Base-by-base conservation (phyloP, 2,888 invertebrate species). In the Fabriciana adippe region DNA sequence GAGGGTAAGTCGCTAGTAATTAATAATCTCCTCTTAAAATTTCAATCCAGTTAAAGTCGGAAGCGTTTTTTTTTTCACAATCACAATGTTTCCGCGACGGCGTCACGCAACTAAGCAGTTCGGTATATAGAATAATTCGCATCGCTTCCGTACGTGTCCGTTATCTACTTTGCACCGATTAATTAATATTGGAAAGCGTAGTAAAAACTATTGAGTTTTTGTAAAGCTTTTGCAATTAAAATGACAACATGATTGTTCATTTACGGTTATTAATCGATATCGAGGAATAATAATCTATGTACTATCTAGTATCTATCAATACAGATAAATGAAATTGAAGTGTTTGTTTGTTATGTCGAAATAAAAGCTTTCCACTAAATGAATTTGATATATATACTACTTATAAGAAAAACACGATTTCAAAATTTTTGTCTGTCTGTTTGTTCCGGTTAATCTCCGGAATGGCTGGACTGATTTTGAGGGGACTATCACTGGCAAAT, bases 111-210 rank as follows among this genome's bases (percentile, higher is more conserved):
- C 60, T 67, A 45, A 5, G 61, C 62, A 55, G 62, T 57, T 69
- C 69, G 67, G 62, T 74, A 68, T 73, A 70, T 71, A 67, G 68
- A 71, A 73, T 74, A 72, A 73, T 71, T 75, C 72, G 73, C 68
- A 72, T 72, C 70, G 76, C 81, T 85, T 83, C 84, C 85, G 81
- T 79, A 79, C 79, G 76, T 79, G 81, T 78, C 79, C 80, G 77
- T 79, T 82, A 80, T 81, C 78, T 74, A 69, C 69, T 73, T 68
- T 68, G 69, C 64, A 70, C 73, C 67, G 59, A 70, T 59, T 73
- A 72, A 77, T 78, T 76, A 76, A 71, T 50, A 65, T 73, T 79
- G 41, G 76, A 75, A 77, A 78, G 76, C 74, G 70, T 70, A 60
- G 68, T 67, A 73, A 73, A 74, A 74, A 64, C 63, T 70, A 55